Percentiles rank a stretch among this genome's conserved stretches.
These are phyloP conservation scores for Tenthredo distinguenda DNA, from an alignment of 2,888 invertebrate genomes.

Conservation along the genomic window DNA sequence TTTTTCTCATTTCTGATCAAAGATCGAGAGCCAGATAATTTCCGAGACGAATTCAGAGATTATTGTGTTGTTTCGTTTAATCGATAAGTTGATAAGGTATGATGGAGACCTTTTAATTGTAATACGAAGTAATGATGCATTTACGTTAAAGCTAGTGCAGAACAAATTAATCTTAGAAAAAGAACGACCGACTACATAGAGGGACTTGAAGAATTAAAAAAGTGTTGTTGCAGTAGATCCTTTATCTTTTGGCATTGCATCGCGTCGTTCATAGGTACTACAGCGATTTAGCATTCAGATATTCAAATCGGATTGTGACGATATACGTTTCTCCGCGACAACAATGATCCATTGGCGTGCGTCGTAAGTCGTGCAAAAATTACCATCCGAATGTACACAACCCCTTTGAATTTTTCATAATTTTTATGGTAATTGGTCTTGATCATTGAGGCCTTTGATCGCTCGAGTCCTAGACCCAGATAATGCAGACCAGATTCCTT, in stretches of 20 bases:
- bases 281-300: not conserved
- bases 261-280: not conserved
- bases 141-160: no score
- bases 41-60: not conserved
- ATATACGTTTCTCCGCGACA: not conserved
- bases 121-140: not conserved
- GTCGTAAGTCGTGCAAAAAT: not conserved
- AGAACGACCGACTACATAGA: not conserved
- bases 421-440: not conserved
- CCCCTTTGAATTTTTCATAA: slow-evolving; percentile 10
- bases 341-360: slow-evolving; percentile 41
- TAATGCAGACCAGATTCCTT: slow-evolving; percentile 15
- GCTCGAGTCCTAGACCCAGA: slow-evolving; percentile 42
- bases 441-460: not conserved
- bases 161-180: not conserved
- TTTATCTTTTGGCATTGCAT: not conserved
- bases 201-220: not conserved
- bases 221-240: not conserved
- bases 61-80: not conserved
- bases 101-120: not conserved
- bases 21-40: not conserved
- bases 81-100: not conserved
- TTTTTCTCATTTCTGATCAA: not conserved
- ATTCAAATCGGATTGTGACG: slow-evolving; percentile 20
- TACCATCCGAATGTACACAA: not conserved